phyloP scores from a whole-genome alignment of 2,797 vertebrate genomes.

The Borostomias antarcticus region DNA sequence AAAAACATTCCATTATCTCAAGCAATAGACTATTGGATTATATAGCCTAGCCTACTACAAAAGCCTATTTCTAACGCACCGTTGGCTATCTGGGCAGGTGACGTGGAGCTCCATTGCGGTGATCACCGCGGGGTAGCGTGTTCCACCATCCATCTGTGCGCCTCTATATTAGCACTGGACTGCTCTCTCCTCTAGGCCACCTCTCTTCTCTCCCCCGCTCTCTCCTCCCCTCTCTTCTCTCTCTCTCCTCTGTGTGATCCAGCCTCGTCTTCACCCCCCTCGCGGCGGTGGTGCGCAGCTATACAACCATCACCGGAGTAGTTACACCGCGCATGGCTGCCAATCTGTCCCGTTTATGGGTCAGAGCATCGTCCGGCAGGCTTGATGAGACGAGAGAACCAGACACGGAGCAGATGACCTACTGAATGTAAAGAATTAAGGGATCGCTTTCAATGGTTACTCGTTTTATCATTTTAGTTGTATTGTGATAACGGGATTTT shows the following conservation, averaged over 20 bases:
- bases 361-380: constrained; percentile 2
- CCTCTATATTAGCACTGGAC: too few species aligned
- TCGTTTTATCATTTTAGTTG: background rate
- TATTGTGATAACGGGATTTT: background rate
- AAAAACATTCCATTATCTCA: too few species aligned
- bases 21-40: too few species aligned
- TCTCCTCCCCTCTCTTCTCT: background rate
- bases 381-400: background rate
- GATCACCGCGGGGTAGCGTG: too few species aligned
- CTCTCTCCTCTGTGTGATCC: background rate
- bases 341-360: constrained; percentile 13
- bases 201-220: background rate
- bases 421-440: background rate
- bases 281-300: constrained; percentile 19
- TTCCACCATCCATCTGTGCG: too few species aligned
- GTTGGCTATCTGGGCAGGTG: too few species aligned
- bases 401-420: background rate
- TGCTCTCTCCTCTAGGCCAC: background rate
- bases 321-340: constrained; percentile 13
- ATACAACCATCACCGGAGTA: background rate
- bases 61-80: too few species aligned
- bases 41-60: too few species aligned
- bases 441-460: background rate
- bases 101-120: too few species aligned
- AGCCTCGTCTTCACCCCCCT: background rate